Percentiles rank a stretch among this genome's conserved stretches.
Conservation (phyloP, 1,140 invertebrate genomes). For the Aplysia californica region DNA sequence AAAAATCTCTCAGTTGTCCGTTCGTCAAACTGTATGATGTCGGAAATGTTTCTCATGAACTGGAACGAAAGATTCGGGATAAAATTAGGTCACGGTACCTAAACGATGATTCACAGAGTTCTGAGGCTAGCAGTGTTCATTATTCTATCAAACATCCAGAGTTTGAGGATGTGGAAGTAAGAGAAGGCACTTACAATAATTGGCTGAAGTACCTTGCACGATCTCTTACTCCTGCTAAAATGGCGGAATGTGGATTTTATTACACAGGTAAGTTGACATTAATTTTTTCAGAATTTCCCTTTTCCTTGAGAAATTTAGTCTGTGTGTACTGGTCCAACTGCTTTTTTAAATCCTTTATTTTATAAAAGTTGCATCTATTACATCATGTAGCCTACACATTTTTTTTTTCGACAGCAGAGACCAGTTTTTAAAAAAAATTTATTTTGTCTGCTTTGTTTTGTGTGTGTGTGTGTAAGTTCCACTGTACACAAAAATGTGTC, state of each 20-base stretch:
- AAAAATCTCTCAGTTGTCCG: not conserved
- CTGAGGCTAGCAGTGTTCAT: not conserved
- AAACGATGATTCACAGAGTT: not conserved
- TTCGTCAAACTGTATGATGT: not conserved
- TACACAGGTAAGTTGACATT: constrained; percentile 9
- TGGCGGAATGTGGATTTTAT: constrained; percentile 10
- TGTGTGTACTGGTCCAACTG: no score
- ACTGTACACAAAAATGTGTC: no score
- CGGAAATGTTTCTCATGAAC: not conserved
- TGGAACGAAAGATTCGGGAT: not conserved
- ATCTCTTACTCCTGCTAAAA: not conserved
- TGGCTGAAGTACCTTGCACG: not conserved
- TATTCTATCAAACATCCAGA: constrained; percentile 7
- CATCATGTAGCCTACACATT: no score
- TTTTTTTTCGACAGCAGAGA: no score
- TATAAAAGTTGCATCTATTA: no score
- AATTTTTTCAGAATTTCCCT: no score
- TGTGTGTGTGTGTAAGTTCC: no score
- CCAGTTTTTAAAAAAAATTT: no score
- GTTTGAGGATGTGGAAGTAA: constrained; percentile 1
- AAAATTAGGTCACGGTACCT: not conserved
- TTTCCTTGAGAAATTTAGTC: no score
- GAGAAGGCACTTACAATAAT: not conserved
- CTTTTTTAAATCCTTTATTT: no score
- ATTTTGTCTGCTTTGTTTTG: no score